Evolutionary conservation across 1,140 invertebrate species (phyloP), one percentile per base, ranked within the genome.

Genomic region (Dendroctonus valens): DNA sequence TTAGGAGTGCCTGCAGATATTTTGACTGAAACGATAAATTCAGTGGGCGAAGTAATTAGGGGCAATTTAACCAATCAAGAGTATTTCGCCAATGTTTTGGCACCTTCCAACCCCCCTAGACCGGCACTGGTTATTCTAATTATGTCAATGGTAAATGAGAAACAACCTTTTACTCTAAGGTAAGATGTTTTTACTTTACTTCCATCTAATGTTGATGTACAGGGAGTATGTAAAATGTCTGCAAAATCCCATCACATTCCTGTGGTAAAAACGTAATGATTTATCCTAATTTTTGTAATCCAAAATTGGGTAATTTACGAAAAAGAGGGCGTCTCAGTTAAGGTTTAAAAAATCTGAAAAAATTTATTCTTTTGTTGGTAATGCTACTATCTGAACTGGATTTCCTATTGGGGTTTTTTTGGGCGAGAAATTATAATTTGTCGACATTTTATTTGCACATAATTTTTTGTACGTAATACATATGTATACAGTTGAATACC

Each of bases 61-160:
- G 96, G 96, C 0, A 92, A 94, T 77, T 82, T 87, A 40, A 83
- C 81, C 7, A 99, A 98, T 81, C 98, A 99, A 82, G 91, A 96
- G 73, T 94, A 92, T 77, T 89, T 99, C 75, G 88, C 91, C 1
- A 87, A 86, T 67, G 91, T 98, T n/a, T 88, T 92, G 81, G 96
- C 96, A 0, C 96, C 95, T 0, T 93, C 91, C 11, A 91, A 86
- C 75, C 95, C 96, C 41, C 93, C 96, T 9, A 86, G 92, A 53
- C 92, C 97, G 1, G 94, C 93, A 0, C 90, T 99, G 52, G 91
- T 99, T 0, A 91, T 99, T 48, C 81, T 99, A 7, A 79, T 99
- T 8, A 96, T 98, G 91, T 98, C 96, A 0, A 98, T 99, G 95
- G 94, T 99, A 3, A 98, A 98, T 79, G 97, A 99, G 74, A 98